These are phyloP conservation scores for Heterodera carotae DNA, from an alignment of 1,140 invertebrate species.

Conservation along the genomic window DNA sequence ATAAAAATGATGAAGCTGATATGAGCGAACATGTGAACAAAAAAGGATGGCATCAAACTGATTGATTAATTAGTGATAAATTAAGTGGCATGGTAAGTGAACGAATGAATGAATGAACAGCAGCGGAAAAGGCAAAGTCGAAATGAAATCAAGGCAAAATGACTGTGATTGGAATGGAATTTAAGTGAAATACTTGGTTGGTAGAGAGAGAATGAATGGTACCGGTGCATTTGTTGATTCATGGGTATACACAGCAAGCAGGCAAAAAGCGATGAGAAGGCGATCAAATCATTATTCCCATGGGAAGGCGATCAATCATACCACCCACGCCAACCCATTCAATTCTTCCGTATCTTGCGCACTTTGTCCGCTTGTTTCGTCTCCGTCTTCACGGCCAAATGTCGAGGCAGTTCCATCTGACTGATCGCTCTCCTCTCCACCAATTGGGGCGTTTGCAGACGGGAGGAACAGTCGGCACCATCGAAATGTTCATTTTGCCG, in stretches of 20 bases:
- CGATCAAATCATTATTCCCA: no score
- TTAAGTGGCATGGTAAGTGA: not conserved
- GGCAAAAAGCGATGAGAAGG: not conserved
- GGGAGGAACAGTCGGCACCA: not conserved
- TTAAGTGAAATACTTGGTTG: not conserved
- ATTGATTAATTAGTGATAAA: not conserved
- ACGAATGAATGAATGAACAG: not conserved
- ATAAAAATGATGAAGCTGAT: not conserved
- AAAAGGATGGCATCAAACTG: not conserved
- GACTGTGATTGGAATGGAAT: not conserved
- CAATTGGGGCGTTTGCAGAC: not conserved
- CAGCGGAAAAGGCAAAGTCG: not conserved
- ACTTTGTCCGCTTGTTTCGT: slow-evolving; percentile 25
- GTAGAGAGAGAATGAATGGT: not conserved
- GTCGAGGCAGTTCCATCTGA: slow-evolving; percentile 26
- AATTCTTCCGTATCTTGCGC: not conserved
- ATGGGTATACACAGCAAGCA: not conserved
- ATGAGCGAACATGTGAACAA: not conserved
- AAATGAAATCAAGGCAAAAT: slow-evolving; percentile 9
- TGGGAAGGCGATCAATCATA: no score
- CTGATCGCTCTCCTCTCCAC: slow-evolving; percentile 15
- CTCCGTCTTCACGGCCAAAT: slow-evolving; percentile 42
- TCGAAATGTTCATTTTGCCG: not conserved
- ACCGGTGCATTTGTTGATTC: not conserved
- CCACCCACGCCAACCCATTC: no score